These are phyloP conservation scores for Drosophila varians DNA, from an alignment of 1,140 invertebrate species.

Conservation along the genomic window DNA sequence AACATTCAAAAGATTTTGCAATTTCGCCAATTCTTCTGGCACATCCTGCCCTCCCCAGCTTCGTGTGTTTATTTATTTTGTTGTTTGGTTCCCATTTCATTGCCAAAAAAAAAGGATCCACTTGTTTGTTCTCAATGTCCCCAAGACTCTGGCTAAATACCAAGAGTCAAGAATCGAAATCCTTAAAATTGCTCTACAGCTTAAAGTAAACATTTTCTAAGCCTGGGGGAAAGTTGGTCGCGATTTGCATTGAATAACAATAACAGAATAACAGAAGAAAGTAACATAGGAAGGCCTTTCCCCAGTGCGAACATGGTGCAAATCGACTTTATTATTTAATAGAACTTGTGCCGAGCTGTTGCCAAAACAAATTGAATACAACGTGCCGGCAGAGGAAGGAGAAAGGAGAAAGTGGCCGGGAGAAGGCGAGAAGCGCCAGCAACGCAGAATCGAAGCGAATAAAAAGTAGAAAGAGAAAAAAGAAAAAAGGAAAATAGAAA, in stretches of 20 bases:
- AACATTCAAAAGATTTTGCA: not conserved
- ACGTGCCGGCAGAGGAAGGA: slow-evolving; percentile 50
- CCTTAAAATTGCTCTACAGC: not conserved
- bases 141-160: not conserved
- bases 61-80: not conserved
- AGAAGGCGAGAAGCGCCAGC: slow-evolving; percentile 22
- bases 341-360: slow-evolving; percentile 75
- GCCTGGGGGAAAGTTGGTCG: slow-evolving; percentile 9
- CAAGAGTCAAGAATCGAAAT: not conserved
- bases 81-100: not conserved
- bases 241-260: slow-evolving; percentile 66
- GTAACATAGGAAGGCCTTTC: slow-evolving; percentile 10
- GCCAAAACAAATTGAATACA: slow-evolving; percentile 80
- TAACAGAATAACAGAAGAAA: slow-evolving; percentile 57
- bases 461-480: slow-evolving; percentile 9
- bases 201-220: slow-evolving; percentile 20
- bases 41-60: not conserved
- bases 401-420: slow-evolving; percentile 23
- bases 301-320: slow-evolving; percentile 51
- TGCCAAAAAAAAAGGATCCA: not conserved
- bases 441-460: slow-evolving; percentile 40
- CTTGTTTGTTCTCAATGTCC: not conserved
- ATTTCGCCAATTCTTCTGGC: not conserved
- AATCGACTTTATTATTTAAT: slow-evolving; percentile 82
- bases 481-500: slow-evolving; percentile 2